phyloP scores from a whole-genome alignment of 2,797 vertebrate species.

The Myotis daubentonii region DNA sequence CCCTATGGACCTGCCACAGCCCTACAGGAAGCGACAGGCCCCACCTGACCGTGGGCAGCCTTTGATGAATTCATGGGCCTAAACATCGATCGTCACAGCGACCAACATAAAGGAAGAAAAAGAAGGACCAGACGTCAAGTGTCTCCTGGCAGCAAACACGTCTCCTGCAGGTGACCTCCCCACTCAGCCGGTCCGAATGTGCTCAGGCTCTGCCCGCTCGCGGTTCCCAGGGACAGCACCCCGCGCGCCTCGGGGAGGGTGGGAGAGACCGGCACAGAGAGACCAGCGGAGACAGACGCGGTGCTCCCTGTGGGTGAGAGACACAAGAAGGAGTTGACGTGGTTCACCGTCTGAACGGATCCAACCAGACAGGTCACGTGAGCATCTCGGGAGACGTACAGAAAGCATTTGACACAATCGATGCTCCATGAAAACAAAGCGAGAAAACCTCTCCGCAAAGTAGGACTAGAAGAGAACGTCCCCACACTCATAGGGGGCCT shows the following conservation, averaged over 20 bases:
- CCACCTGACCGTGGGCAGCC: background rate
- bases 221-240: background rate
- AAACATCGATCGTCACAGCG: no score
- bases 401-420: background rate
- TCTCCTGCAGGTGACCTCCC: background rate
- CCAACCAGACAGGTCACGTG: background rate
- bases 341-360: background rate
- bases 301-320: no score
- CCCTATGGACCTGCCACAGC: background rate
- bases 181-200: background rate
- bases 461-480: background rate
- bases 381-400: background rate
- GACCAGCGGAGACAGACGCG: background rate
- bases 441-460: background rate
- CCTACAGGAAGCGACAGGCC: background rate
- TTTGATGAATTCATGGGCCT: background rate
- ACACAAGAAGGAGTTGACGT: background rate
- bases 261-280: background rate
- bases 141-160: background rate
- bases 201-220: no score
- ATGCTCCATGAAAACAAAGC: no score
- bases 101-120: no score
- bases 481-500: background rate
- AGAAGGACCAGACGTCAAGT: no score
- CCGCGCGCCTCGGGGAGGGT: fast-evolving